These are phyloP conservation scores for Girardinichthys multiradiatus DNA, from an alignment of 2,113 vertebrate genomes.

Conservation along the genomic window DNA sequence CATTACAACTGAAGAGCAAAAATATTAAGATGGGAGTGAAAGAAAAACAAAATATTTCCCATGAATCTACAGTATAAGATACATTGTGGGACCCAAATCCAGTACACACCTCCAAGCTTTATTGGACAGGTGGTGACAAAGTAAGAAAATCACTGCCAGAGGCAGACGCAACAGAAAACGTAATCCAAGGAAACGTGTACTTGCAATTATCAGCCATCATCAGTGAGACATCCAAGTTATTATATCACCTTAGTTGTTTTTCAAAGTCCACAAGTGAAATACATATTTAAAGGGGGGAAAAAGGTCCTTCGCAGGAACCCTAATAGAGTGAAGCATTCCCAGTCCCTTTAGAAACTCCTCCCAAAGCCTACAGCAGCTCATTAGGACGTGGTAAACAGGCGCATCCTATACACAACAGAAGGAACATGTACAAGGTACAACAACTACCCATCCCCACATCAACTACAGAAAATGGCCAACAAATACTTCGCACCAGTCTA, in stretches of 20 bases:
- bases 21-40: slow-evolving; percentile 52
- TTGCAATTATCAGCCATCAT: slow-evolving; percentile 50
- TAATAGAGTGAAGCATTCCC: slow-evolving; percentile 52
- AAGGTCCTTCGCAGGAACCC: slow-evolving; percentile 33
- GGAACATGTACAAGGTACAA: slow-evolving; percentile 57
- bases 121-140: slow-evolving; percentile 29
- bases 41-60: slow-evolving; percentile 32
- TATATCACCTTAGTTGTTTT: slow-evolving; percentile 37
- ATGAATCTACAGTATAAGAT: slow-evolving; percentile 73
- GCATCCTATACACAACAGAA: slow-evolving; percentile 74
- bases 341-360: slow-evolving; percentile 50
- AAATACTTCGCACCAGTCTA: slow-evolving; percentile 50
- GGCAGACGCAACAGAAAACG: slow-evolving; percentile 31
- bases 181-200: slow-evolving; percentile 43
- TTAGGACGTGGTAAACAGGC: slow-evolving; percentile 43
- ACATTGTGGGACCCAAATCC: slow-evolving; percentile 55
- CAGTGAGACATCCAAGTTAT: slow-evolving; percentile 58
- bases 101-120: slow-evolving; percentile 52
- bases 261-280: slow-evolving; percentile 49
- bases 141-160: not conserved
- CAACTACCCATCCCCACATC: slow-evolving; percentile 39
- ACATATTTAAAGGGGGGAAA: slow-evolving; percentile 16
- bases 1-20: slow-evolving; percentile 85
- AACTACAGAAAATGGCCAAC: slow-evolving; percentile 58
- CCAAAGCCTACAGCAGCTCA: slow-evolving; percentile 36